phyloP scores from a whole-genome alignment of 1,140 invertebrate genomes.

The Mactra quadrangularis region DNA sequence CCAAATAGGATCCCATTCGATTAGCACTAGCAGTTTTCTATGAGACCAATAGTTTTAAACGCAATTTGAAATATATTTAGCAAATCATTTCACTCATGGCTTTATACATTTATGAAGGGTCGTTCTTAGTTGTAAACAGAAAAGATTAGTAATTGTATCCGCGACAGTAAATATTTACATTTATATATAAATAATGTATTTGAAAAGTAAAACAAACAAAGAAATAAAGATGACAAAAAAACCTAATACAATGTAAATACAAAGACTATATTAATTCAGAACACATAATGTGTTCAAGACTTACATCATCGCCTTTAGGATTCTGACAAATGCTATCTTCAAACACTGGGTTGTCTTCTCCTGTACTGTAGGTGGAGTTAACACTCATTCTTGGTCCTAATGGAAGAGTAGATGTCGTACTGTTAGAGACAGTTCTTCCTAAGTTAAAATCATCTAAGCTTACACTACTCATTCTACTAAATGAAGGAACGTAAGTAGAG shows the following conservation, averaged over 20 bases:
- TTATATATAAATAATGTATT: neutral
- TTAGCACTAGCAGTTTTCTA: no score
- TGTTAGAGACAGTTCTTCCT: slow-evolving; percentile 66
- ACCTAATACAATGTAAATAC: neutral
- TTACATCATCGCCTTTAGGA: slow-evolving; percentile 53
- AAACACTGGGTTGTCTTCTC: slow-evolving; percentile 68
- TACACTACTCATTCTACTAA: slow-evolving; percentile 65
- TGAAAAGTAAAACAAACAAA: neutral
- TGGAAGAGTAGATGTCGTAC: slow-evolving; percentile 63
- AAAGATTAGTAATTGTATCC: neutral
- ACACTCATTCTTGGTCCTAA: slow-evolving; percentile 56
- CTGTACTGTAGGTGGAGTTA: slow-evolving; percentile 55
- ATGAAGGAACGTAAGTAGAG: slow-evolving; percentile 62
- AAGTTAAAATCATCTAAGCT: slow-evolving; percentile 68
- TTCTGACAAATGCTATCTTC: slow-evolving; percentile 51
- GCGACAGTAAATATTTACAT: neutral
- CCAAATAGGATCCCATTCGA: no score
- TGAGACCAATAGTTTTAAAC: no score
- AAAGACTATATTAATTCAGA: neutral
- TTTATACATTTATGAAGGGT: no score
- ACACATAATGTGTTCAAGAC: neutral
- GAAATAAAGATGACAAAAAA: neutral
- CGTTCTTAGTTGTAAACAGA: neutral
- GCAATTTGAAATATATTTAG: no score
- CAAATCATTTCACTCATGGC: no score